A percentile compares a stretch with the other conserved stretches of the same genome.
Conservation (phyloP, 2,113 vertebrate species). For the Amphiprion ocellaris region DNA sequence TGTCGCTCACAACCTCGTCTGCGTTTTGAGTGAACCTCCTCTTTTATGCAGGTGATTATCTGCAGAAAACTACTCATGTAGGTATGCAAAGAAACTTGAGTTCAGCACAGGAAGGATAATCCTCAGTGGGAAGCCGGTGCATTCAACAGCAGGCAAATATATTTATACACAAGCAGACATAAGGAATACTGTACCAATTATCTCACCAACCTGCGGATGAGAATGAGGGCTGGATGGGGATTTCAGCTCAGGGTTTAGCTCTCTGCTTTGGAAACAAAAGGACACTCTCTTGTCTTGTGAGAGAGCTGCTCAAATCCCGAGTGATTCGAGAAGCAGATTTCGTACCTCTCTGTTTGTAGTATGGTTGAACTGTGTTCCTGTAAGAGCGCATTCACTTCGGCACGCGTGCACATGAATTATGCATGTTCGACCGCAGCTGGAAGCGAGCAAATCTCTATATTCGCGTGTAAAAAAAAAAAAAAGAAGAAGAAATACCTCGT, state of each 20-base stretch:
- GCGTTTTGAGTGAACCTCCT: slow-evolving; percentile 45
- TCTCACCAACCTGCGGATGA: slow-evolving; percentile 77
- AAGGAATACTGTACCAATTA: slow-evolving; percentile 65
- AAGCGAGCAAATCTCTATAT: slow-evolving; percentile 12
- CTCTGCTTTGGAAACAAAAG: slow-evolving; percentile 54
- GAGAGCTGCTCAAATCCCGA: slow-evolving; percentile 60
- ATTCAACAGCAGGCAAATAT: slow-evolving; percentile 62
- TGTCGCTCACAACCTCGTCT: background rate
- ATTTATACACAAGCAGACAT: slow-evolving; percentile 41
- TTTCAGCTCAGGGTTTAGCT: slow-evolving; percentile 58
- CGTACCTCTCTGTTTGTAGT: slow-evolving; percentile 36
- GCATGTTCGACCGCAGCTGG: slow-evolving; percentile 15
- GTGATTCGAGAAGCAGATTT: slow-evolving; percentile 41
- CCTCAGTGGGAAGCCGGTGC: slow-evolving; percentile 40
- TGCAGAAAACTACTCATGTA: slow-evolving; percentile 27
- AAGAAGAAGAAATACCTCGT: background rate
- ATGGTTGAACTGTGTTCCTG: slow-evolving; percentile 3
- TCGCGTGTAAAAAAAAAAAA: slow-evolving; percentile 1
- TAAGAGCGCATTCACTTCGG: background rate
- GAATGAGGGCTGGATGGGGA: slow-evolving; percentile 55
- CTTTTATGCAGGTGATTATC: slow-evolving; percentile 5
- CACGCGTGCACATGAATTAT: slow-evolving; percentile 41
- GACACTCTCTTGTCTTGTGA: slow-evolving; percentile 48
- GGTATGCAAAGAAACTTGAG: slow-evolving; percentile 67
- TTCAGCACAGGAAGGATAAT: slow-evolving; percentile 57